Base-by-base conservation (phyloP, 1,140 invertebrate species). In the Tetraneura akinire region DNA sequence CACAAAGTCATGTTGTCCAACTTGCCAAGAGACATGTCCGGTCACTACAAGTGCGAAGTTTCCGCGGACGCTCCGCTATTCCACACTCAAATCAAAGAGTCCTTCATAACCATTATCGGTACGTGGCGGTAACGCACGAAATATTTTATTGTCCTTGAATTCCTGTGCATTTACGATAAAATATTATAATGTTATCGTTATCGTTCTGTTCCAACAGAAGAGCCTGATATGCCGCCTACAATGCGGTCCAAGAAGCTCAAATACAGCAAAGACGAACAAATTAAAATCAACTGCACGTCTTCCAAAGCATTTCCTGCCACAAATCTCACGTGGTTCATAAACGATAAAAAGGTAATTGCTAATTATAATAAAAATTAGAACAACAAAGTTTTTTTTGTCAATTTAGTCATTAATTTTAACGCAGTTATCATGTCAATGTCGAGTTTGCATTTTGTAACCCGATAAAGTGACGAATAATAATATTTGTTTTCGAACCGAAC, bases 1-100 rank as follows among this genome's bases (percentile, higher is more conserved):
- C 85, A 88, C 49, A 87, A 88, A 64, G 88, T 91, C 66, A 88
- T 87, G 32, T 82, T 91, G 81, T 84, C 87, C 13, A 86, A 88
- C 81, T 87, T 91, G 26, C 86, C 86, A 80, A 87, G 89, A 42
- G 87, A 89, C 68, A 90, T 91, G 55, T 89, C 90, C 70, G 92
- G 92, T 0, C 85, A 86, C 64, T 94, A 92, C 85, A 92, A 90
- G 81, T 95, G 93, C 86, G 93, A 95, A 86, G 91, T 94, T 76
- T 93, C 92, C 1, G 91, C 92, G 2, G 93, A 95, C 85, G 92
- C 92, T n/a, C 93, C 94, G 5, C 93, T 92, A 42, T 96, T 96
- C 85, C 90, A 92, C 84, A 95, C 94, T 0, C 90, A 81, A 83
- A 87, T 89, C 66, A 81, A 81, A 68, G 73, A 81, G 29, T 66